Evolutionary conservation across 2,113 vertebrate genomes (phyloP).

Genomic region (Brachyhypopomus occidentalis): DNA sequence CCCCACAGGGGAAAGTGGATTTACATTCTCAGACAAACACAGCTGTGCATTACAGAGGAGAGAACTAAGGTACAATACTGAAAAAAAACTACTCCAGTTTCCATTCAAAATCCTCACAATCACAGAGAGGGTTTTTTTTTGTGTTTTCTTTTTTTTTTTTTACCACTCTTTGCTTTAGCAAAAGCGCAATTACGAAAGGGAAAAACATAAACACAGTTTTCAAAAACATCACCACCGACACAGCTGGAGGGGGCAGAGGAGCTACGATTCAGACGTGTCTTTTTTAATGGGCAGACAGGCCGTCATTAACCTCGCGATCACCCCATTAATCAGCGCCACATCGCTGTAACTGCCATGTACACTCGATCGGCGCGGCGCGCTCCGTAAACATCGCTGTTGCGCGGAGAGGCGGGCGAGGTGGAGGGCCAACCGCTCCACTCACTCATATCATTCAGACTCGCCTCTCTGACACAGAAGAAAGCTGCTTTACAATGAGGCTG

Average conservation of each 20-base stretch:
- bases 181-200: background rate
- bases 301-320: constrained; percentile 54
- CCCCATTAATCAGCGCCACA: constrained; percentile 56
- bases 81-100: background rate
- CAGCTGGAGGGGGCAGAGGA: constrained; percentile 30
- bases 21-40: constrained; percentile 19
- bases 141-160: background rate
- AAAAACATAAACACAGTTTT: background rate
- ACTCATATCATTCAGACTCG: constrained; percentile 32
- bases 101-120: background rate
- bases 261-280: constrained; percentile 40
- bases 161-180: background rate
- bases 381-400: constrained; percentile 43
- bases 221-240: background rate
- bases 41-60: constrained; percentile 14
- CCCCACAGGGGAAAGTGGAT: constrained; percentile 31
- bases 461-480: constrained; percentile 64
- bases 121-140: background rate
- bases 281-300: constrained; percentile 49
- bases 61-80: constrained; percentile 24
- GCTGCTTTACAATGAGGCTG: constrained; percentile 77
- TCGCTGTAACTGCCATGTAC: constrained; percentile 44
- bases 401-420: constrained; percentile 18
- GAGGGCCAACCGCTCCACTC: constrained; percentile 54
- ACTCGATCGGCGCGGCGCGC: constrained; percentile 35